Percentiles rank a stretch among this genome's conserved stretches.
phyloP scores from a whole-genome alignment of 2,797 vertebrate species.

The Chaunax sp. region DNA sequence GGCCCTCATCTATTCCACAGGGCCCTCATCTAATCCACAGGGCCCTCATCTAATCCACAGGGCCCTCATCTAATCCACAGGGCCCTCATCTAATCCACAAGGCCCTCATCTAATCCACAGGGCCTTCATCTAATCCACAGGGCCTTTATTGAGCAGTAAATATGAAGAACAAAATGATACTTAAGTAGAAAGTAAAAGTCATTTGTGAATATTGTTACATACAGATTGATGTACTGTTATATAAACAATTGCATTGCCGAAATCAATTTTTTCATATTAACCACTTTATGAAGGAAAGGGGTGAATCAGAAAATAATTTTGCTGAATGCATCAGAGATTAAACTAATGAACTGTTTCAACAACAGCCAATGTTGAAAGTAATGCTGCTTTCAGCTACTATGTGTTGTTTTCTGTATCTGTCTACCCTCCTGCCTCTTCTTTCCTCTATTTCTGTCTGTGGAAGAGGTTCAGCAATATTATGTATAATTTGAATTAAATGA shows the following conservation, averaged over 20 bases:
- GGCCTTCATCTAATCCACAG: neutral
- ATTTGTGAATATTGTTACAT: neutral
- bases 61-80: neutral
- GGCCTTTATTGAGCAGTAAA: neutral
- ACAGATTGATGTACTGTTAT: too few relatives aligned
- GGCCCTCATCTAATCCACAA: too few relatives aligned
- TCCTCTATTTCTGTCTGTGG: conserved; percentile 8
- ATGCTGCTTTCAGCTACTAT: neutral
- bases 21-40: too few relatives aligned
- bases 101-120: too few relatives aligned
- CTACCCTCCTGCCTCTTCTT: too few relatives aligned
- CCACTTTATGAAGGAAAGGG: conserved; percentile 11
- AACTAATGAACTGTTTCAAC: conserved; percentile 30
- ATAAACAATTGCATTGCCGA: conserved; percentile 2
- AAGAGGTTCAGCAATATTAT: conserved; percentile 13
- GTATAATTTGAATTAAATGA: conserved; percentile 28
- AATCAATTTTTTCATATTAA: conserved; percentile 23
- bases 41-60: too few relatives aligned
- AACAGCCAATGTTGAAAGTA: conserved; percentile 11
- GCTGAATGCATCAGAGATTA: conserved; percentile 16
- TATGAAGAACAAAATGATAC: neutral
- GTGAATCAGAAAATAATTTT: too few relatives aligned
- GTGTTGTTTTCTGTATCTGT: neutral
- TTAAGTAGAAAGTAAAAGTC: conserved; percentile 4
- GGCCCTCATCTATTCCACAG: neutral